phyloP scores from a whole-genome alignment of 2,113 vertebrate species.

The Donacobius atricapilla region DNA sequence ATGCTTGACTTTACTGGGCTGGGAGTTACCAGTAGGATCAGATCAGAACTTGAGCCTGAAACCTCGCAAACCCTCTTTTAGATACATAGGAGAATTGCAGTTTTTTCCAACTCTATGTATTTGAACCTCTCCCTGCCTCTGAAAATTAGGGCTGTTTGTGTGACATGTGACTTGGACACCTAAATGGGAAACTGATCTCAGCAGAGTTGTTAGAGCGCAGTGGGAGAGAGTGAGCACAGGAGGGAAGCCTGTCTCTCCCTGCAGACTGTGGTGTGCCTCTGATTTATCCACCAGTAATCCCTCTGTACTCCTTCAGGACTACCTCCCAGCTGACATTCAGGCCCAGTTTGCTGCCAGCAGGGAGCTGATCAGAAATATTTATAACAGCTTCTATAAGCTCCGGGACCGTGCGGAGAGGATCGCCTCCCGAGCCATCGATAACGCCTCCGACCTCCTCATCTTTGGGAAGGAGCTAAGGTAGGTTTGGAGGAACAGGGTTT shows the following conservation, averaged over 20 bases:
- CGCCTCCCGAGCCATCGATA: slow-evolving; percentile 87
- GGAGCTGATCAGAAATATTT: slow-evolving; percentile 91
- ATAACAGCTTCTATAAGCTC: slow-evolving; percentile 91
- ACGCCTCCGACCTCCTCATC: slow-evolving; percentile 87
- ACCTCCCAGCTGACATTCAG: slow-evolving; percentile 92
- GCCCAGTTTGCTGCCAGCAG: slow-evolving; percentile 88
- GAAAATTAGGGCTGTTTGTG: background rate
- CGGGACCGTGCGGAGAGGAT: slow-evolving; percentile 90
- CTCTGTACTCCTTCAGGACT: slow-evolving; percentile 77
- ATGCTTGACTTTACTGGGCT: background rate
- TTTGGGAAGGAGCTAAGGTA: slow-evolving; percentile 95
- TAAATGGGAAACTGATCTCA: background rate
- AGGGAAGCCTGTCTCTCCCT: background rate
- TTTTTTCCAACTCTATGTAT: background rate
- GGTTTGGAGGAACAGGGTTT: background rate
- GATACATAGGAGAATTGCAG: background rate
- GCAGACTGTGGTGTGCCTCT: background rate
- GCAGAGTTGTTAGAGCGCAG: background rate
- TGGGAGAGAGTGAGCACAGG: background rate
- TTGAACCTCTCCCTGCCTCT: background rate
- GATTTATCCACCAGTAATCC: background rate
- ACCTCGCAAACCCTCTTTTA: background rate
- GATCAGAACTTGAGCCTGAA: background rate
- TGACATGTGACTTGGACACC: background rate
- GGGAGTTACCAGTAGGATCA: background rate